phyloP scores from a whole-genome alignment of 2,797 vertebrate species.

The Enteromius argenteus region DNA sequence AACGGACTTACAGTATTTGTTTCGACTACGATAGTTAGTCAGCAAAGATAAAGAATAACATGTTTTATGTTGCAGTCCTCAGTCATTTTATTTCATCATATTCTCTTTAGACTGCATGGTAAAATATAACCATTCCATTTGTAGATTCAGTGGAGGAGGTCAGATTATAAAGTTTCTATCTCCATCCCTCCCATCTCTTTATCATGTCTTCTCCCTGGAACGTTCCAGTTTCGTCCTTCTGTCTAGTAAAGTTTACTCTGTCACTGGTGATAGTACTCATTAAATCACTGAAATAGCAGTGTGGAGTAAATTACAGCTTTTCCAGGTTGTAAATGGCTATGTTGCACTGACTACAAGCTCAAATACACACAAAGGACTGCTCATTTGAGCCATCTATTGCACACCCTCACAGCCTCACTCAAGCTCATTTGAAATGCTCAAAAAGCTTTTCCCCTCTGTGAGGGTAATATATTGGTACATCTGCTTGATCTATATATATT shows the following conservation, averaged over 20 bases:
- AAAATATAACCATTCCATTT: neutral
- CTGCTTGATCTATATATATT: conserved; percentile 37
- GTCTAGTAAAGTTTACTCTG: conserved; percentile 51
- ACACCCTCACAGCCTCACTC: conserved; percentile 1
- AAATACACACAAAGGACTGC: conserved; percentile 30
- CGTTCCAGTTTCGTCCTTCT: conserved; percentile 30
- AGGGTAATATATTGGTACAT: conserved; percentile 41
- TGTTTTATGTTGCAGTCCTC: neutral
- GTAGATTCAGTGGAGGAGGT: neutral
- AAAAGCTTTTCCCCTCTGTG: conserved; percentile 36
- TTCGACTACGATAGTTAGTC: neutral
- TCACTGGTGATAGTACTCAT: conserved; percentile 51
- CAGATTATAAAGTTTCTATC: neutral
- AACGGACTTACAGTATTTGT: neutral
- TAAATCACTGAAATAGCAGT: conserved; percentile 53
- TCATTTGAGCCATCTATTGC: conserved; percentile 41
- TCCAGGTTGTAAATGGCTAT: conserved; percentile 40
- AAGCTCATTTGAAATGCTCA: conserved; percentile 44
- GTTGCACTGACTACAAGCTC: conserved; percentile 23
- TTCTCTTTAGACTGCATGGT: neutral
- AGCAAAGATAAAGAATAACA: neutral
- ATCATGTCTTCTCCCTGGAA: conserved; percentile 22
- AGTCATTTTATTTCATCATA: neutral
- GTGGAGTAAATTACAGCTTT: conserved; percentile 54
- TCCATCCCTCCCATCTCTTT: conserved; percentile 18